Evolutionary conservation across 2,888 invertebrate genomes (phyloP).

Genomic region (Desoria tigrina): DNA sequence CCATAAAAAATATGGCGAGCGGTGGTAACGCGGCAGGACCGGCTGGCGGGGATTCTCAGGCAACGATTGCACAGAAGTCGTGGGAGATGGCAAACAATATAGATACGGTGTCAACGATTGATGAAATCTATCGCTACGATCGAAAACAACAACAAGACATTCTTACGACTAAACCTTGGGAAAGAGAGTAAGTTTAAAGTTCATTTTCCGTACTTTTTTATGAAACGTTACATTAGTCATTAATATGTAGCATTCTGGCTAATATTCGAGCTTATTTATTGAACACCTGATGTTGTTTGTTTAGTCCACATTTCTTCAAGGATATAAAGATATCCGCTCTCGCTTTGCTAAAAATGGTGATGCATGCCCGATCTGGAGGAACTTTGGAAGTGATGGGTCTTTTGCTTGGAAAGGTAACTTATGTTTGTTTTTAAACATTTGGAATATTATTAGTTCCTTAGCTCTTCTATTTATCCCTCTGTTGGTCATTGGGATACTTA

Average conservation of each 20-base stretch:
- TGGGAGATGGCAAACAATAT: conserved; percentile 93
- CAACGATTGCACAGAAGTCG: conserved; percentile 76
- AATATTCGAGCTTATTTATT: too few species aligned
- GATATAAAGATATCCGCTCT: conserved; percentile 96
- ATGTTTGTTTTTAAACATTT: too few species aligned
- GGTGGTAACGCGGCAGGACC: conserved; percentile 30
- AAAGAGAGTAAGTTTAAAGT: conserved; percentile 74
- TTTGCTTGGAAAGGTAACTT: conserved; percentile 73
- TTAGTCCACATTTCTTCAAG: conserved; percentile 95
- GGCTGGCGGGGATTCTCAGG: conserved; percentile 56
- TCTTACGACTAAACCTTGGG: conserved; percentile 95
- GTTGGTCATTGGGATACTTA: too few species aligned
- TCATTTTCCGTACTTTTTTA: conserved; percentile 7
- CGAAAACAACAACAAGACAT: conserved; percentile 95
- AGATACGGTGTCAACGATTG: conserved; percentile 79
- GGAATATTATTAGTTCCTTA: too few species aligned
- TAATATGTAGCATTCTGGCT: too few species aligned
- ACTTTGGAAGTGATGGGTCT: conserved; percentile 95
- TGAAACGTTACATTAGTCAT: not conserved
- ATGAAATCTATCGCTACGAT: conserved; percentile 95
- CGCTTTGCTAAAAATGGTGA: conserved; percentile 97
- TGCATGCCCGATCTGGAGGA: conserved; percentile 96
- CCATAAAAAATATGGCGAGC: too few species aligned
- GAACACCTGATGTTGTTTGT: too few species aligned
- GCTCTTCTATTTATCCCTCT: too few species aligned